These are phyloP conservation scores for Aphidius ervi DNA, from an alignment of 1,140 invertebrate species.

Conservation along the genomic window DNA sequence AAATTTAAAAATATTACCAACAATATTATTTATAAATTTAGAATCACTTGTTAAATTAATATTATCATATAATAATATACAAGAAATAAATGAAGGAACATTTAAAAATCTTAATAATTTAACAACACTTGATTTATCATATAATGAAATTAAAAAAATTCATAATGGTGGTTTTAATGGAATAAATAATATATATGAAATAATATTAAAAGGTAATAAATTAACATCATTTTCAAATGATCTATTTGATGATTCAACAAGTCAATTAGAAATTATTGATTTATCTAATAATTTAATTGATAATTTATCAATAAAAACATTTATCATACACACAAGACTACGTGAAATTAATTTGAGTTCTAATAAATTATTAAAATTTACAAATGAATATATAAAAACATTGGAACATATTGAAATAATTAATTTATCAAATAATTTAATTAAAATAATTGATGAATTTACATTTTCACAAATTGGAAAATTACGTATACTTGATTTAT, in stretches of 20 bases:
- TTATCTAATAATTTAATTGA: conserved; percentile 72
- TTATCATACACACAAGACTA: conserved; percentile 74
- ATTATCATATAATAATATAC: conserved; percentile 64
- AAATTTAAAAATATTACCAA: conserved; percentile 64
- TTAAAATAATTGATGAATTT: conserved; percentile 75
- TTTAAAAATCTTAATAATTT: conserved; percentile 72
- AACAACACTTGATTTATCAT: conserved; percentile 66
- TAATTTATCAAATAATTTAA: conserved; percentile 70
- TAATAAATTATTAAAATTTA: conserved; percentile 79
- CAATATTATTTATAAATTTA: conserved; percentile 67
- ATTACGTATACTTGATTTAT: conserved; percentile 65
- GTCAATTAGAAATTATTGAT: conserved; percentile 66
- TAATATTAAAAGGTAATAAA: conserved; percentile 74
- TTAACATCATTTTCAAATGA: conserved; percentile 69
- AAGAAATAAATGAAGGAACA: conserved; percentile 66
- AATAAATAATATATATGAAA: conserved; percentile 65
- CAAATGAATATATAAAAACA: conserved; percentile 71
- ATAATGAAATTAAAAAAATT: conserved; percentile 75
- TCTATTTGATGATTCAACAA: conserved; percentile 72
- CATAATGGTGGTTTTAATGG: conserved; percentile 70
- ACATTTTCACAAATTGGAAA: conserved; percentile 77
- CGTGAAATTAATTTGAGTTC: conserved; percentile 63
- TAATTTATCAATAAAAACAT: conserved; percentile 73
- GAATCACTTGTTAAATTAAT: conserved; percentile 63
- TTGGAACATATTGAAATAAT: conserved; percentile 71